Base-by-base conservation (phyloP, 1,140 invertebrate genomes). In the Anastrepha obliqua region DNA sequence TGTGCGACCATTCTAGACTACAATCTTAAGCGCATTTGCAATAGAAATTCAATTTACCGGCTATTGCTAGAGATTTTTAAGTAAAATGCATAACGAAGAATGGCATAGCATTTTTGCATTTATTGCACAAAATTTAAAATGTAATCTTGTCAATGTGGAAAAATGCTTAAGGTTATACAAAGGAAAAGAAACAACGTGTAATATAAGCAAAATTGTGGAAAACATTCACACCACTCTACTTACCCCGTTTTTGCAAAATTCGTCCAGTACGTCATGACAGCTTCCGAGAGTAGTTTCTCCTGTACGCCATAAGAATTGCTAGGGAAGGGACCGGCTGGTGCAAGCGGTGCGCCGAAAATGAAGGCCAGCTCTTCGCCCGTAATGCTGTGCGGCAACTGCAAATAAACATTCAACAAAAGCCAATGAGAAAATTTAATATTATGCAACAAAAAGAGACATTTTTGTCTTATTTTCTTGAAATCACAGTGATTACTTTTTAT, bases 321-420 rank as follows among this genome's bases (percentile, higher is more conserved):
- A 70, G 95, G 95, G 90, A 97, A 97, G 89, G 97, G 97, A 89
- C 96, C 95, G 15, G 95, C 95, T 7, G 95, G 95, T 65, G 96
- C 96, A 65, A 99, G 93, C 9, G 98, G 98, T 11, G 97, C 96
- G 4, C 98, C 98, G 88, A 99, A 96, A 51, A 99, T 95, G 91
- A 98, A 99, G 0, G 98, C 96, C 90, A 99, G 91, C 91, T 99
- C 98, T 92, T 99, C 98, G 0, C 98, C 98, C 89, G 97, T 96
- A 8, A 98, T 95, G 88, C 94, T 95, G 91, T 95, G 95, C 55
- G 93, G 91, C 86, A 93, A 86, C 92, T 93, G 89, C 87, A 90
- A 87, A 81, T 85, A 87, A 78, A 87, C 29, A 62, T 17, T 3
- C 13, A 65, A 29, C 86, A 47, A 78, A 64, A 85, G 20, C 62